Evolutionary conservation across 2,888 invertebrate genomes (phyloP), one percentile per base, ranked within the genome.

Genomic region (Caradrina clavipalpis): DNA sequence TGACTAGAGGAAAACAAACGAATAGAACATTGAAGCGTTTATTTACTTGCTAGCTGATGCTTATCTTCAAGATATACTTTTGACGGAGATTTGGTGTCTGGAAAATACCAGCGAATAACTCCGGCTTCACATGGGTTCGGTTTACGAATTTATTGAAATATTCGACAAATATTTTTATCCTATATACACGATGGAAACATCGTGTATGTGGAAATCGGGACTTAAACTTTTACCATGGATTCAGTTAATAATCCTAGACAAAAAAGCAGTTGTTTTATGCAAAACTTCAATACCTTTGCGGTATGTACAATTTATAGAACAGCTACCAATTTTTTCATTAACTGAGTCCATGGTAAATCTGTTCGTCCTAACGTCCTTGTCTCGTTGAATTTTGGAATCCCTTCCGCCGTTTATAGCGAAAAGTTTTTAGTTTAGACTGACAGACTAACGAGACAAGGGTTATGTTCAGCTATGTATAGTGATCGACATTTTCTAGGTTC

Each of bases 1-100:
- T 73, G 75, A 77, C 76, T 75, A 58, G 53, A 77, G 57, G 67
- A 71, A 76, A 84, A 76, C 73, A 75, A 70, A 68, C 69, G 54
- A 76, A 69, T 58, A 69, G 60, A 76, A 54, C 53, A 31, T 22
- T 31, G 26, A 39, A 63, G 49, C 62, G 70, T 77, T 80, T 75
- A 81, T 74, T 72, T 70, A 64, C 62, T 69, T 60, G 58, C 47
- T 17, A 62, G 72, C 17, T 45, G 45, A 80, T 82, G n/a, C 53
- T 59, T 81, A 76, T 81, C 66, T 21, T 45, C 0, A 54, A 72
- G 64, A 73, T 64, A 53, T 71, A 76, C 64, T 69, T 69, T 59
- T 76, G 55, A 54, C 21, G 10, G 56, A 35, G 60, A 61, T 70
- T 68, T 58, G 55, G 56, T 74, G 71, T 71, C 77, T 69, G n/a